Base-by-base conservation (phyloP, 30 jellyfish, hydroid and myxozoan species). In the Pseudorhiza aurosa region DNA sequence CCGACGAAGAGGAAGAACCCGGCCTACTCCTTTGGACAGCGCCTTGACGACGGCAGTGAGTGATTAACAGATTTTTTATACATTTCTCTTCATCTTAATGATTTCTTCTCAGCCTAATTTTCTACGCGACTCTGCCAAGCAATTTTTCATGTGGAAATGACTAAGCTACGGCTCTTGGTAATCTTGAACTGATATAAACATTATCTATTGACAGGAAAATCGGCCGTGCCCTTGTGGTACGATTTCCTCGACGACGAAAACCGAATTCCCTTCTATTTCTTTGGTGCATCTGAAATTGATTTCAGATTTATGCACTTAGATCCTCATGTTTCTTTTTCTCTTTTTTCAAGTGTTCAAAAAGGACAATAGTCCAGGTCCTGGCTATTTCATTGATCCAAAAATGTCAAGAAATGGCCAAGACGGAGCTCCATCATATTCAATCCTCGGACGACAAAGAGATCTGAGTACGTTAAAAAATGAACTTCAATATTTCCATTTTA, bases 321-420 rank as follows among this genome's bases (percentile, higher is more conserved):
- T 21, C 11, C 10, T 21, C 0, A 44, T 19, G n/a, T n/a, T n/a
- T n/a, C n/a, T 0, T 30, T n/a, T n/a, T n/a, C 37, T 53, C 24
- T 2, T 2, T 2, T 65, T 51, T 15, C 7, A 36, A 62, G 99
- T 81, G 94, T 86, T 93, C 88, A 86, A 82, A 40, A 93, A 85
- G 62, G 99, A 93, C 70, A 78, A 90, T 82, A 93, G 99, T 55
- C 99, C 99, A 14, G 99, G 99, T 7, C 99, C 99, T n/a, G 99
- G 99, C 25, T 93, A 93, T 68, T 87, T 93, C 90, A 81, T 85
- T 32, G 46, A 86, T 39, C 88, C 99, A 21, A 58, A 67, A 32
- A 93, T 93, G 4, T 87, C 96, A 22, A 69, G 97, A 44, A 85
- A 65, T 75, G 99, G 99, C 2, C 30, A 26, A n/a, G 99, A 93